Evolutionary conservation across 1,140 invertebrate species (phyloP).

Genomic region (Drosophila arizonae): DNA sequence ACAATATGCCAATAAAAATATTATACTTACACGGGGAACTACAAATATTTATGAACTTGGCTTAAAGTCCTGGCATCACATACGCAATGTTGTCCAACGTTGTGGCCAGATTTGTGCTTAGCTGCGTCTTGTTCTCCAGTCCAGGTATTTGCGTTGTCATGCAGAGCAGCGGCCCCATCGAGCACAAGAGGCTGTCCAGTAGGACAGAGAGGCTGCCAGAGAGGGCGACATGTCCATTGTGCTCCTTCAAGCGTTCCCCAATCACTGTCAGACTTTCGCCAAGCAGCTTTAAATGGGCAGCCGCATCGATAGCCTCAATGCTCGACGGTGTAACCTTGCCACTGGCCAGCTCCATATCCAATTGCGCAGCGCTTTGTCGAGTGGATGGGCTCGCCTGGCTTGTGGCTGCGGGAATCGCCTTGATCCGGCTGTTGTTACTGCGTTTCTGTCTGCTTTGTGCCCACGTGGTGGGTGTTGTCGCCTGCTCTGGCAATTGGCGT

Average conservation of each 20-base stretch:
- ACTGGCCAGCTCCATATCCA: conserved; percentile 5
- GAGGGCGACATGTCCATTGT: conserved; percentile 97
- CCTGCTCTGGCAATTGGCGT: conserved; percentile 27
- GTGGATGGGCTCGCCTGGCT: conserved; percentile 9
- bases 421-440: conserved; percentile 13
- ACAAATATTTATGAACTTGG: not conserved
- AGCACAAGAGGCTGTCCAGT: conserved; percentile 96
- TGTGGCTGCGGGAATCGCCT: not conserved
- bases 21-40: not conserved
- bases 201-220: conserved; percentile 97
- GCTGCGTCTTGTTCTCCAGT: conserved; percentile 83
- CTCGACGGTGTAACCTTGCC: conserved; percentile 83
- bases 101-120: conserved; percentile 88
- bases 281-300: conserved; percentile 95
- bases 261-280: conserved; percentile 97
- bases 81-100: conserved; percentile 98
- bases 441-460: conserved; percentile 36
- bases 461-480: conserved; percentile 18
- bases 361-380: not conserved
- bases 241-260: conserved; percentile 95
- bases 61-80: conserved; percentile 96
- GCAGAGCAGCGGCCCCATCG: conserved; percentile 94
- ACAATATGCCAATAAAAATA: conserved; percentile 1
- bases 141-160: conserved; percentile 93
- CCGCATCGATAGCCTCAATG: conserved; percentile 94